Base-by-base conservation (phyloP, 2,888 invertebrate species). In the Plagodis dolabraria region DNA sequence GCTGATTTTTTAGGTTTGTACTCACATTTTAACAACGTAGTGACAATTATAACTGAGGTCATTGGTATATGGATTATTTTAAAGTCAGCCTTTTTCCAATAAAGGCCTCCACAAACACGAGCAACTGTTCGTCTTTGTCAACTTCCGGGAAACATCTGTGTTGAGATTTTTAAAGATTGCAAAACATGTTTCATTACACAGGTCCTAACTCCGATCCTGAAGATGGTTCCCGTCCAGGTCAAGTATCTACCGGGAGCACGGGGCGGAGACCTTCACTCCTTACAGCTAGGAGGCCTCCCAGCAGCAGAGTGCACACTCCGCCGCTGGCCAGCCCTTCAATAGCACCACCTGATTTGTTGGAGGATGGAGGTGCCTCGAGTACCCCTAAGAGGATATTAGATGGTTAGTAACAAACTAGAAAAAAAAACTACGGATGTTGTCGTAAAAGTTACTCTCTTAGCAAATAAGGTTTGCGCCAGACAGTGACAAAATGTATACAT, bases 321-420 rank as follows among this genome's bases (percentile, higher is more conserved):
- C 96, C 95, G 33, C 93, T 95, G 45, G 95, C 94, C 71, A 96
- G 96, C 54, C 92, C 94, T 33, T 89, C 94, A 40, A 94, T 94
- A 70, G 94, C 94, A 33, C 94, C 93, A 10, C 95, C 95, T 55
- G 96, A 96, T 74, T 85, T 95, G 2, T 86, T 96, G 71, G 95
- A 96, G 79, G 96, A 96, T 74, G 96, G 96, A 65, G 96, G 96
- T n/a, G 96, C 96, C 56, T 96, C 96, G 12, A 96, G 96, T 72
- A 96, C 97, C 40, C 96, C 97, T 57, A 95, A 96, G 77, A 88
- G 96, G 65, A 86, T 95, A 64, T 93, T 95, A 65, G 94, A 94
- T 67, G 94, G 94, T 93, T 89, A 87, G 55, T 38, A 38, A 38
- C 38, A 4, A 38, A 38, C 1, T 22, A 22, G 22, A 4, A 22